A percentile compares a stretch with the other conserved stretches of the same genome.
phyloP scores from a whole-genome alignment of 2,113 vertebrate species.

The Sinosuthora webbiana region DNA sequence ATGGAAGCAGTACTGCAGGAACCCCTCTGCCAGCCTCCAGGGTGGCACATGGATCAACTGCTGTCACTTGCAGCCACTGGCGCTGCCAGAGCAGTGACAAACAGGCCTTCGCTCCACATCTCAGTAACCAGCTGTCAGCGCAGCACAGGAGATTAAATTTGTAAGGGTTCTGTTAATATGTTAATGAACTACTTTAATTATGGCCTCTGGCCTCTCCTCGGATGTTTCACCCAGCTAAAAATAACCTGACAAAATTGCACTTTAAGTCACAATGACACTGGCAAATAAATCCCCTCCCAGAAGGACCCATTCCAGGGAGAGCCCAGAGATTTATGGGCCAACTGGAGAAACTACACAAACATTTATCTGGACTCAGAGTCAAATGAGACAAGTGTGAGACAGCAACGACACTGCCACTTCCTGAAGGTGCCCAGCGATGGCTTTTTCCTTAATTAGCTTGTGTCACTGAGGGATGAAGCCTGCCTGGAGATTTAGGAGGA shows the following conservation, averaged over 20 bases:
- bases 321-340: neutral
- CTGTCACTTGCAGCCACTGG: neutral
- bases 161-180: constrained; percentile 53
- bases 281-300: neutral
- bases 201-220: constrained; percentile 45
- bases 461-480: neutral
- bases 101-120: neutral
- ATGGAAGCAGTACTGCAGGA: neutral
- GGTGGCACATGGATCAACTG: neutral
- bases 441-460: neutral
- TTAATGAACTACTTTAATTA: constrained; percentile 65
- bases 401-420: neutral
- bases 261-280: neutral
- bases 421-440: neutral
- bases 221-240: constrained; percentile 54
- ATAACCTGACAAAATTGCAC: neutral
- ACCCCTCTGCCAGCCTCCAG: neutral
- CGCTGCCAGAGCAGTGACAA: neutral
- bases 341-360: neutral
- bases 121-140: neutral
- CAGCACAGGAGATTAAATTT: neutral
- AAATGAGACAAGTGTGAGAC: neutral
- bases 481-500: neutral
- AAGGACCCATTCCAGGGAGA: neutral
- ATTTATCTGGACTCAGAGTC: neutral